Conservation (phyloP, 2,888 invertebrate genomes). For the Drosophila rubida region DNA sequence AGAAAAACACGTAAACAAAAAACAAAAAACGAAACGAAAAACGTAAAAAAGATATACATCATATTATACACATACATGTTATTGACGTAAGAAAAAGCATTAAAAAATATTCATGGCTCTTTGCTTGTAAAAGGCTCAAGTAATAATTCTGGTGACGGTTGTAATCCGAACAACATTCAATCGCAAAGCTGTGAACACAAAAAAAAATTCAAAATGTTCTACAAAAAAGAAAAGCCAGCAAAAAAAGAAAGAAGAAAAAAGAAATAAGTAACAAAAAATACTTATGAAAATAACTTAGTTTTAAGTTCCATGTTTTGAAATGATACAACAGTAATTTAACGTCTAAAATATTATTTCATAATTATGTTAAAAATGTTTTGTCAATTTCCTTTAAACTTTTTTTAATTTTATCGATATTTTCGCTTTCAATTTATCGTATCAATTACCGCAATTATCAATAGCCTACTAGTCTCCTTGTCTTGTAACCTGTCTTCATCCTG, state of each 20-base stretch:
- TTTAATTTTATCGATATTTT: slow-evolving; percentile 21
- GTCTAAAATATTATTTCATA: slow-evolving; percentile 21
- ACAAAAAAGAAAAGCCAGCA: slow-evolving; percentile 19
- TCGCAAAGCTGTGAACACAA: slow-evolving; percentile 44
- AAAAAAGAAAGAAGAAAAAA: slow-evolving; percentile 11
- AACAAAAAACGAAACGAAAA: slow-evolving; percentile 1
- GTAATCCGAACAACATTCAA: slow-evolving; percentile 38
- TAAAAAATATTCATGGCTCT: slow-evolving; percentile 24
- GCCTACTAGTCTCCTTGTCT: slow-evolving; percentile 8
- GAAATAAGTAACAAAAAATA: slow-evolving; percentile 1
- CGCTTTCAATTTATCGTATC: slow-evolving; percentile 9
- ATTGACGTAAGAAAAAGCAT: slow-evolving; percentile 10
- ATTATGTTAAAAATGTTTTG: slow-evolving; percentile 28
- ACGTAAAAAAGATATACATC: slow-evolving; percentile 8
- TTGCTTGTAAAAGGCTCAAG: slow-evolving; percentile 34
- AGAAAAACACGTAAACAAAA: slow-evolving; percentile 13
- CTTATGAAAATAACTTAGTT: slow-evolving; percentile 22
- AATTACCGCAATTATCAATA: slow-evolving; percentile 14
- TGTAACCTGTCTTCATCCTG: slow-evolving; percentile 18
- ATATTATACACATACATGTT: slow-evolving; percentile 1
- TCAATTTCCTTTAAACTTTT: slow-evolving; percentile 14
- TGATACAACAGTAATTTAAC: slow-evolving; percentile 29
- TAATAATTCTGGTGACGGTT: slow-evolving; percentile 53
- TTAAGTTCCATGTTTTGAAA: slow-evolving; percentile 58
- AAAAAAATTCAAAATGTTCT: slow-evolving; percentile 44